phyloP scores from a whole-genome alignment of 2,113 vertebrate species.

The Ceyx cyanopectus region DNA sequence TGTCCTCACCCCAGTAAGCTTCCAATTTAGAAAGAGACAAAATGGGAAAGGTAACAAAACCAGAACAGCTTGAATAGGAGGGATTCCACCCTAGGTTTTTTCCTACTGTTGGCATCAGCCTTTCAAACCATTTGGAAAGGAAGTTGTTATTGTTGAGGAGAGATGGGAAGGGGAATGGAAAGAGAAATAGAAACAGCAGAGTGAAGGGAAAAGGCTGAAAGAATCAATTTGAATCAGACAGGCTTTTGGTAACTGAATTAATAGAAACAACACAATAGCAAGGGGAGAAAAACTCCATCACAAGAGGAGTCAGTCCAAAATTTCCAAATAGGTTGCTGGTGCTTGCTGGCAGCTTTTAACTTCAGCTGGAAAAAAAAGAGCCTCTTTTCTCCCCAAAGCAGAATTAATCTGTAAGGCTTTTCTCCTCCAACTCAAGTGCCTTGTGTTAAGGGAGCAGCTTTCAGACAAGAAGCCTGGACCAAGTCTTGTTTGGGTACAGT shows the following conservation, averaged over 20 bases:
- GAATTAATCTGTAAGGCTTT: slow-evolving; percentile 55
- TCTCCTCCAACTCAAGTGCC: slow-evolving; percentile 41
- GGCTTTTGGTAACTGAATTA: slow-evolving; percentile 30
- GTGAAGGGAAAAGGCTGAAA: background rate
- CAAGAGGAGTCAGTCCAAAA: slow-evolving; percentile 33
- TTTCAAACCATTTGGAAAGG: background rate
- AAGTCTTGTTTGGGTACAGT: slow-evolving; percentile 49
- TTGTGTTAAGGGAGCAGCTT: slow-evolving; percentile 52
- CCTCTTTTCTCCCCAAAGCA: slow-evolving; percentile 20
- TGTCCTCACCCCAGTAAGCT: background rate
- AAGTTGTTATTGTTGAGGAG: background rate
- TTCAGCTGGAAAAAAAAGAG: slow-evolving; percentile 43
- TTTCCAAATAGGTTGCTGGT: slow-evolving; percentile 31
- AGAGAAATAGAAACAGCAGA: background rate
- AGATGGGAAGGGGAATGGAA: background rate
- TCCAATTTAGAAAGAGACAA: background rate
- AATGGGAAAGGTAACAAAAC: background rate
- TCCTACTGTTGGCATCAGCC: background rate
- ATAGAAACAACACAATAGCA: background rate
- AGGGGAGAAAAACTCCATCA: slow-evolving; percentile 11
- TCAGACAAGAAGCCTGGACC: slow-evolving; percentile 24
- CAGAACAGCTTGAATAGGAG: background rate
- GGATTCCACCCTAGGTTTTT: background rate
- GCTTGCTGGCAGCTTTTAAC: slow-evolving; percentile 43
- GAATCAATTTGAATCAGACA: background rate